Percentiles rank a stretch among this genome's conserved stretches.
Conservation (phyloP, 2,888 invertebrate species). For the Agrotis puta region DNA sequence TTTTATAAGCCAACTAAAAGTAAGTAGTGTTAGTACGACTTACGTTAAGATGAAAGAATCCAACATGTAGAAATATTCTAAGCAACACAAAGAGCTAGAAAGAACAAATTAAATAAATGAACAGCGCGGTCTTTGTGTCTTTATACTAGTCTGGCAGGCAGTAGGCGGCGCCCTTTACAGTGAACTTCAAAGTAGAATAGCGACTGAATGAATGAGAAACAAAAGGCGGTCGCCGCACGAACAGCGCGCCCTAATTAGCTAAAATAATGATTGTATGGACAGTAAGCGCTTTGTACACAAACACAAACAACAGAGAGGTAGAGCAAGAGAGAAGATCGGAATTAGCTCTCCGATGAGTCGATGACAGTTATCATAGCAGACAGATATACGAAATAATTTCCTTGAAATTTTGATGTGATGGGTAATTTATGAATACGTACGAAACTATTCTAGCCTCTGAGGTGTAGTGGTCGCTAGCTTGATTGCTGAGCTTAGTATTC, state of each 20-base stretch:
- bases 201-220: conserved; percentile 27
- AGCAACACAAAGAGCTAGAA: background rate
- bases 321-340: background rate
- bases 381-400: too few species aligned
- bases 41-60: background rate
- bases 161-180: background rate
- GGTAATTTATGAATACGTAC: too few species aligned
- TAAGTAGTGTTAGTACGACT: background rate
- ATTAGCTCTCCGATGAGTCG: background rate
- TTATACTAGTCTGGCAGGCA: background rate
- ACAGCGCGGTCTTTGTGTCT: background rate
- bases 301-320: background rate
- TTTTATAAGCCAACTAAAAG: too few species aligned
- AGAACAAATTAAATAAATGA: conserved; percentile 2
- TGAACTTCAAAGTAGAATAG: conserved; percentile 20
- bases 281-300: background rate
- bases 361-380: background rate
- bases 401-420: too few species aligned
- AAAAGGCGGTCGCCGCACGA: conserved; percentile 27
- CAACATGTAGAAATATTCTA: background rate
- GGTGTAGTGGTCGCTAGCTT: too few species aligned
- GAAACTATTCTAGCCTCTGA: too few species aligned
- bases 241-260: conserved; percentile 28
- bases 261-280: conserved; percentile 26
- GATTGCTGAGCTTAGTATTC: too few species aligned